phyloP scores from a whole-genome alignment of 1,140 invertebrate genomes.

The Plectrocnemia conspersa region DNA sequence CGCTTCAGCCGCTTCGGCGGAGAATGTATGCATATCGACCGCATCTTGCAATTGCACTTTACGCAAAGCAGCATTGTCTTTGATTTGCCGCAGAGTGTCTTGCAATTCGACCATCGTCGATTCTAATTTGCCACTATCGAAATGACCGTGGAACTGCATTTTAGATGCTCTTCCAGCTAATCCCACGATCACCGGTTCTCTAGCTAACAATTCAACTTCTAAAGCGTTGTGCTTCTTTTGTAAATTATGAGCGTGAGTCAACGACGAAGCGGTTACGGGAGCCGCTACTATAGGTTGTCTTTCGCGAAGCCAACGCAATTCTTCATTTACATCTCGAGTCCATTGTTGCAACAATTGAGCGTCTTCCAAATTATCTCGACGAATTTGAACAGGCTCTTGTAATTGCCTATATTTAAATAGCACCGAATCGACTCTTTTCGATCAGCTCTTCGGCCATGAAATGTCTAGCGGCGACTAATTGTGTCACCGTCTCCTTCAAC shows the following conservation, averaged over 20 bases:
- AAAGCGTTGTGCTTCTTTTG: conserved; percentile 93
- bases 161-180: conserved; percentile 67
- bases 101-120: conserved; percentile 60
- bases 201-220: conserved; percentile 69
- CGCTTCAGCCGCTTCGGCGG: conserved; percentile 80
- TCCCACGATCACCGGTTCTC: conserved; percentile 74
- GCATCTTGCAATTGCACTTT: conserved; percentile 71
- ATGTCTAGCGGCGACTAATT: conserved; percentile 70
- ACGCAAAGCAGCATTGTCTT: conserved; percentile 67
- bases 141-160: conserved; percentile 80
- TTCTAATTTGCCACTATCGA: conserved; percentile 69
- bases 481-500: conserved; percentile 69
- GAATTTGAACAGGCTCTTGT: conserved; percentile 84
- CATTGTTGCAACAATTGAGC: conserved; percentile 81
- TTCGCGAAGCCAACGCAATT: conserved; percentile 78
- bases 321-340: conserved; percentile 79
- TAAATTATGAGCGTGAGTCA: conserved; percentile 90
- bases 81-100: conserved; percentile 58
- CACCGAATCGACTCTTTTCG: conserved; percentile 58
- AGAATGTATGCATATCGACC: conserved; percentile 83
- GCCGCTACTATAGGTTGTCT: conserved; percentile 80
- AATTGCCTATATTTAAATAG: conserved; percentile 68
- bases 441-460: conserved; percentile 83
- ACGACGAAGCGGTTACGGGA: conserved; percentile 55
- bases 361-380: conserved; percentile 85